Evolutionary conservation across 2,113 vertebrate genomes (phyloP).

Genomic region (Protobothrops mucrosquamatus): DNA sequence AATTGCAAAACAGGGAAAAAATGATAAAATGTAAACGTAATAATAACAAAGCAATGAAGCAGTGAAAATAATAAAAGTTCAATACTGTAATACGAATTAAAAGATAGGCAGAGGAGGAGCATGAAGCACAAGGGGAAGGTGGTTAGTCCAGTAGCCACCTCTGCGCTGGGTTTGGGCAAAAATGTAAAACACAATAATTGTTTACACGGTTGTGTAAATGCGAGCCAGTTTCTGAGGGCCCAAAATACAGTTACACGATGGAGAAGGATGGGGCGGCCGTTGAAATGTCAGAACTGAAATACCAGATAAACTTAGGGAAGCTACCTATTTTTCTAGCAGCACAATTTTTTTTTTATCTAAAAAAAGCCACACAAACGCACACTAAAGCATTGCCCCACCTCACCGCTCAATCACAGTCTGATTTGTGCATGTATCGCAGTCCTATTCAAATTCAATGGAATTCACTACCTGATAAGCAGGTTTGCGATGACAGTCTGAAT

Average conservation of each 20-base stretch:
- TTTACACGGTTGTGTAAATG: neutral
- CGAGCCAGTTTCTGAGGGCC: neutral
- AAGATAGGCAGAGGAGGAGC: neutral
- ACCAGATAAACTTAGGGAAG: neutral
- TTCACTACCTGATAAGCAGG: neutral
- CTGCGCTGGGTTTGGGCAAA: neutral
- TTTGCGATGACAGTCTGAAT: neutral
- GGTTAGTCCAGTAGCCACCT: neutral
- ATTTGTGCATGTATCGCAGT: neutral
- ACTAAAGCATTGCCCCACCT: neutral
- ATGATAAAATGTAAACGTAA: neutral
- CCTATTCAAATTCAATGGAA: neutral
- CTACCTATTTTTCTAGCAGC: neutral
- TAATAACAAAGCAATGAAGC: neutral
- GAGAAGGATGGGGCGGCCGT: neutral
- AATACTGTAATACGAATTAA: neutral
- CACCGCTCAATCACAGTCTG: neutral
- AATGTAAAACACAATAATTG: neutral
- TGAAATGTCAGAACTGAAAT: neutral
- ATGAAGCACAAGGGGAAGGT: neutral
- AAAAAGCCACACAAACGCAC: neutral
- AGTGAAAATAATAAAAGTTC: neutral
- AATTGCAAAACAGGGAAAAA: no score
- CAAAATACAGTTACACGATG: neutral
- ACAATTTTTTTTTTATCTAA: neutral